Evolutionary conservation across 2,888 invertebrate species (phyloP).

Genomic region (Candidula unifasciata): DNA sequence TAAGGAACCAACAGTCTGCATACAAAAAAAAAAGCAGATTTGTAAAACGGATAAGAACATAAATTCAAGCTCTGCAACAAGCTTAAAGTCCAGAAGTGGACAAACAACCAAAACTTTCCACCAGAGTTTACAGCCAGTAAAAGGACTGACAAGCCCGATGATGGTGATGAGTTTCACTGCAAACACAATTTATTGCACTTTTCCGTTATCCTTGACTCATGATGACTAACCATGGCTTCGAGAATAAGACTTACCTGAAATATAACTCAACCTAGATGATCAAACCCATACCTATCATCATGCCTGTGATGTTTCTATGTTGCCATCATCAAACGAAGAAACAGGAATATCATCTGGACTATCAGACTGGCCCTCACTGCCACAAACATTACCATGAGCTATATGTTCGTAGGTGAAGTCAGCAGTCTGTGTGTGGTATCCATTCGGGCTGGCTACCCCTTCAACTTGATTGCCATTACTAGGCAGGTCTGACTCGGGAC

Average conservation of each 20-base stretch:
- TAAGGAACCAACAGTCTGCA: too few species aligned
- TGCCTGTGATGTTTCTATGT: not conserved
- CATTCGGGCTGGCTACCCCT: not conserved
- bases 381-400: not conserved
- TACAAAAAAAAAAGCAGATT: too few species aligned
- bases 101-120: too few species aligned
- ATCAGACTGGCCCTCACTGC: not conserved
- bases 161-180: too few species aligned
- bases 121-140: too few species aligned
- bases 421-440: slow-evolving; percentile 6
- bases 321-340: slow-evolving; percentile 7
- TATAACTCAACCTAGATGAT: not conserved
- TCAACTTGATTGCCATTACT: not conserved
- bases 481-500: not conserved
- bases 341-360: not conserved
- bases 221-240: too few species aligned
- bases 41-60: too few species aligned
- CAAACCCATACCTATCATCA: not conserved
- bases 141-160: too few species aligned
- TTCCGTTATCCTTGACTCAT: too few species aligned
- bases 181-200: too few species aligned
- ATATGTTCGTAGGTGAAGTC: not conserved
- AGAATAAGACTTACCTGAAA: not conserved
- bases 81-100: too few species aligned
- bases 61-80: too few species aligned